These are phyloP conservation scores for Poecilia picta DNA, from an alignment of 2,797 vertebrate species.

Conservation along the genomic window DNA sequence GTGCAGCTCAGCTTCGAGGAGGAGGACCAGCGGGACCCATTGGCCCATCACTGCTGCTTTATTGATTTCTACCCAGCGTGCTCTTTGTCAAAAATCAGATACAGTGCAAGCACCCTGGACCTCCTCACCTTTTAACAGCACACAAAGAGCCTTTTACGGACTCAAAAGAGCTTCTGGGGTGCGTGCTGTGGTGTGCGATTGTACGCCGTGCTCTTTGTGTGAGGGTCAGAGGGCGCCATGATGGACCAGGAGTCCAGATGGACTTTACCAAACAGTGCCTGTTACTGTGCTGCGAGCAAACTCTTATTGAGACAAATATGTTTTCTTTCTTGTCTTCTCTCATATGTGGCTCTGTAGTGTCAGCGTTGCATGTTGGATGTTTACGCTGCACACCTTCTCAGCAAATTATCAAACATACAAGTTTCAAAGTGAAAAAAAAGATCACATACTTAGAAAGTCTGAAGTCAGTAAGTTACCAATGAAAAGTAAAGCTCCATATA, in stretches of 20 bases:
- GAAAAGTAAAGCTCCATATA: background rate
- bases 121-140: constrained; percentile 97
- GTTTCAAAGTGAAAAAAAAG: background rate
- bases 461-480: background rate
- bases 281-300: constrained; percentile 55
- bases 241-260: constrained; percentile 57
- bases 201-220: constrained; percentile 66
- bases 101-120: constrained; percentile 91
- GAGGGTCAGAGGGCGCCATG: constrained; percentile 59
- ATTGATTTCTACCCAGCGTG: constrained; percentile 96
- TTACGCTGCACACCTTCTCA: background rate
- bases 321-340: constrained; percentile 43
- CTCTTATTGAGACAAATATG: constrained; percentile 62
- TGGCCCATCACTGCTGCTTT: constrained; percentile 83
- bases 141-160: constrained; percentile 88
- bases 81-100: constrained; percentile 99
- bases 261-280: constrained; percentile 26
- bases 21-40: constrained; percentile 68
- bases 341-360: background rate
- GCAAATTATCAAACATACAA: constrained; percentile 5
- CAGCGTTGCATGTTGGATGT: constrained; percentile 27
- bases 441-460: background rate
- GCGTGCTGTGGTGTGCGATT: constrained; percentile 54
- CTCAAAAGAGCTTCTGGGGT: constrained; percentile 54
- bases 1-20: constrained; percentile 51